Conservation (phyloP, 2,888 invertebrate species). For the Phyllotreta cruciferae region DNA sequence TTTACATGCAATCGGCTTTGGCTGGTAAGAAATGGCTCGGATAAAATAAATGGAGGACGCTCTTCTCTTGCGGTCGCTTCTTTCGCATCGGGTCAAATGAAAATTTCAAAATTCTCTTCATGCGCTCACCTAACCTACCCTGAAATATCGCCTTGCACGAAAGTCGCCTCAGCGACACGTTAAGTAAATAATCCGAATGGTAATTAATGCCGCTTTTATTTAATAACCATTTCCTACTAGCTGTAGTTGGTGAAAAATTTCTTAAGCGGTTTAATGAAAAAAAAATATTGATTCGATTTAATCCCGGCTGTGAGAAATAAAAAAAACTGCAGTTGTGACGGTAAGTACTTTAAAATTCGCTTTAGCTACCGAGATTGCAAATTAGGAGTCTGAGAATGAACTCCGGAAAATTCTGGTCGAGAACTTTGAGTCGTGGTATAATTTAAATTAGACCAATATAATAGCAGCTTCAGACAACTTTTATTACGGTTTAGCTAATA, state of each 20-base stretch:
- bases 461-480: conserved; percentile 18
- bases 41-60: conserved; percentile 23
- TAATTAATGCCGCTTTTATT: too few species aligned
- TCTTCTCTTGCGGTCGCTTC: conserved; percentile 17
- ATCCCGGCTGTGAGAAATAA: neutral
- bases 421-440: conserved; percentile 5
- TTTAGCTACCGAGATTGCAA: conserved; percentile 4
- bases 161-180: too few species aligned
- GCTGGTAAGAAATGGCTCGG: conserved; percentile 23
- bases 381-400: conserved; percentile 3
- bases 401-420: conserved; percentile 5
- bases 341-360: conserved; percentile 15
- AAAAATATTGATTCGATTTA: neutral
- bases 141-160: conserved; percentile 9
- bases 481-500: conserved; percentile 17
- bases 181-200: too few species aligned
- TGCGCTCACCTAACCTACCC: conserved; percentile 5
- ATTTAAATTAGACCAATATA: conserved; percentile 17
- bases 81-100: conserved; percentile 8
- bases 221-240: too few species aligned
- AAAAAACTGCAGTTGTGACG: conserved; percentile 2
- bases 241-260: too few species aligned
- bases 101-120: conserved; percentile 18
- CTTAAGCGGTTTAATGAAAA: too few species aligned
- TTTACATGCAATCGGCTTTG: conserved; percentile 24